Percentiles rank a stretch among this genome's conserved stretches.
These are phyloP conservation scores for Haliclona indistincta DNA, from an alignment of 37 sponge, comb jelly and placozoan species.

Conservation along the genomic window DNA sequence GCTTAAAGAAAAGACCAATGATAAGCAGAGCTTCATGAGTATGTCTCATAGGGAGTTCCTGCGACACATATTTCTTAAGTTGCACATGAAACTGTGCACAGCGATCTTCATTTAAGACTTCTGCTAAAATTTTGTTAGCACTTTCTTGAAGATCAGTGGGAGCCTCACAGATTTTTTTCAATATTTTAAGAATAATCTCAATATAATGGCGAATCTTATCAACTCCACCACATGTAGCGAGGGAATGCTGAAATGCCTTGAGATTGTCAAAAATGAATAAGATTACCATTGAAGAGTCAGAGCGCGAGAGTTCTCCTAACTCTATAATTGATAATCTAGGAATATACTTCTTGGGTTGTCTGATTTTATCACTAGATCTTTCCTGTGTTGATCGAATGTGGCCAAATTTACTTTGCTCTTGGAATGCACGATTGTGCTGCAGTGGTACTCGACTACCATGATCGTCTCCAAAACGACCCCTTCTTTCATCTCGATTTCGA, in stretches of 20 bases:
- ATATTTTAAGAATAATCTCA: neutral
- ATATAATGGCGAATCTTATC: no score
- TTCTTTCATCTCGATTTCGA: no score
- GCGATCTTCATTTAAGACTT: conserved; percentile 50
- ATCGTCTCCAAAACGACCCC: no score
- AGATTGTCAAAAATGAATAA: neutral
- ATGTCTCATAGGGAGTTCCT: no score
- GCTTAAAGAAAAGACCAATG: conserved; percentile 10
- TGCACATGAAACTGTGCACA: conserved; percentile 38
- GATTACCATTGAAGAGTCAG: conserved; percentile 1
- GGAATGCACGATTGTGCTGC: no score
- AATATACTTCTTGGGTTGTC: no score
- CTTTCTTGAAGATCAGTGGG: neutral
- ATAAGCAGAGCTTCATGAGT: conserved; percentile 1
- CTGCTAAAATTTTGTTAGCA: conserved; percentile 46
- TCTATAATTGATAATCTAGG: no score
- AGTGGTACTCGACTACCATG: no score
- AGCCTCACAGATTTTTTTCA: conserved; percentile 9
- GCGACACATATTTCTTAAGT: conserved; percentile 10
- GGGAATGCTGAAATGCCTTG: conserved; percentile 7
- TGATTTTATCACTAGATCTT: no score
- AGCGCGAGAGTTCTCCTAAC: no score
- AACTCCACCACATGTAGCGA: neutral
- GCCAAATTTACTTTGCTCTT: no score
- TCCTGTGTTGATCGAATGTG: no score